These are phyloP conservation scores for Ischnus inquisitorius DNA, from an alignment of 2,888 invertebrate genomes.

Conservation along the genomic window DNA sequence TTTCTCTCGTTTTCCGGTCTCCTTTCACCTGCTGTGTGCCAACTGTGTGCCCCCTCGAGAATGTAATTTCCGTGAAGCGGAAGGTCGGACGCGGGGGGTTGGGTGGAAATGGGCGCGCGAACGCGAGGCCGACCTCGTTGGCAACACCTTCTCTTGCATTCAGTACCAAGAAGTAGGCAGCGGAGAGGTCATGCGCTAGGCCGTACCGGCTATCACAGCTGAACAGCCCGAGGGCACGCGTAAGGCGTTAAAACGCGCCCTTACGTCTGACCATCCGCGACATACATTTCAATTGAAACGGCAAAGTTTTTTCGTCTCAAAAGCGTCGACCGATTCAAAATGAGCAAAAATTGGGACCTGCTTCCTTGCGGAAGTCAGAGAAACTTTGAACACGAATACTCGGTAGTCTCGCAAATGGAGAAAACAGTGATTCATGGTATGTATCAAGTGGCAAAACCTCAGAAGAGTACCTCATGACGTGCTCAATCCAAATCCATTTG, in stretches of 20 bases:
- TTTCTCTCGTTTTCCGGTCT: slow-evolving; percentile 1
- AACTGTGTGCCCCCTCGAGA: not conserved
- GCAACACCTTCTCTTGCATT: slow-evolving; percentile 12
- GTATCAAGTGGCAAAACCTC: too few species aligned
- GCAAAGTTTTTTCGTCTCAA: not conserved
- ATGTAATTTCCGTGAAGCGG: slow-evolving; percentile 23
- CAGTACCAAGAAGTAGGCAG: slow-evolving; percentile 6
- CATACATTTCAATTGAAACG: not conserved
- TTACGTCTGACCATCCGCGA: not conserved
- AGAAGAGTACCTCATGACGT: too few species aligned
- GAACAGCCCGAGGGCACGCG: not conserved
- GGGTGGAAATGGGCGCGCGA: not conserved
- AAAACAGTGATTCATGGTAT: too few species aligned
- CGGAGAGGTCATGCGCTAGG: not conserved
- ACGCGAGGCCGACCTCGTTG: slow-evolving; percentile 14
- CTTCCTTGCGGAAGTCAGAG: not conserved
- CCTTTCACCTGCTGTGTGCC: slow-evolving; percentile 2
- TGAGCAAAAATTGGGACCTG: not conserved
- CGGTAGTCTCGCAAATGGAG: not conserved
- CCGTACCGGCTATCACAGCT: not conserved
- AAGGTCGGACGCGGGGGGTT: not conserved
- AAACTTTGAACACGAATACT: not conserved
- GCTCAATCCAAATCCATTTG: too few species aligned
- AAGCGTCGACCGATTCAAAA: not conserved
- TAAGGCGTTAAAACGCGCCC: not conserved